Percentiles rank a stretch among this genome's conserved stretches.
These are phyloP conservation scores for Epinephelus malabaricus DNA, from an alignment of 2,797 vertebrate species.

Conservation along the genomic window DNA sequence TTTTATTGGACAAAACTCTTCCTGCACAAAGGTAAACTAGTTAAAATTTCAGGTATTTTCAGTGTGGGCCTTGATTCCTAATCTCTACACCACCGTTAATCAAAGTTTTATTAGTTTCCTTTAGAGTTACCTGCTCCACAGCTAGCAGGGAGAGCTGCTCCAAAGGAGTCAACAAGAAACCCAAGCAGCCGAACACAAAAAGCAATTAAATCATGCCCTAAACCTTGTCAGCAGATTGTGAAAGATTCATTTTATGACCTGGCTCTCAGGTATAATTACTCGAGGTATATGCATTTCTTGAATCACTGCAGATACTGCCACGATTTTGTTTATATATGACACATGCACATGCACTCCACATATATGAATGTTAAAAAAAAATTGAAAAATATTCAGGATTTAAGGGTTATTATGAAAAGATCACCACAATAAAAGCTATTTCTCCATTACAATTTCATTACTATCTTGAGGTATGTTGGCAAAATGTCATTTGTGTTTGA, in stretches of 20 bases:
- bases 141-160: not conserved
- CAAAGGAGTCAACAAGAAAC: conserved; percentile 5
- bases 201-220: conserved; percentile 7
- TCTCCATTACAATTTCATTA: not conserved
- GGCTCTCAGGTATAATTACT: conserved; percentile 4
- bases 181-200: not conserved
- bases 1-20: conserved; percentile 11
- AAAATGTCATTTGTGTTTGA: not conserved
- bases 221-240: not conserved
- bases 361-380: not conserved
- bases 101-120: conserved; percentile 23
- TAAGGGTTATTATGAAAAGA: not conserved
- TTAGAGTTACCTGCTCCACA: conserved; percentile 4
- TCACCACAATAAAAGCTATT: not conserved
- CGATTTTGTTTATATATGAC: not conserved
- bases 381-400: not conserved
- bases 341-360: not conserved
- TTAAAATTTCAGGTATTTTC: conserved; percentile 11
- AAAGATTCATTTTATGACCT: not conserved
- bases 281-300: not conserved
- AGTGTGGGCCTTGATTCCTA: not conserved
- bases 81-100: conserved; percentile 2
- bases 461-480: not conserved
- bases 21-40: not conserved
- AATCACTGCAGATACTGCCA: not conserved